A percentile compares a stretch with the other conserved stretches of the same genome.
These are phyloP conservation scores for Augochlorella aurata DNA, from an alignment of 2,888 invertebrate species.

Conservation along the genomic window DNA sequence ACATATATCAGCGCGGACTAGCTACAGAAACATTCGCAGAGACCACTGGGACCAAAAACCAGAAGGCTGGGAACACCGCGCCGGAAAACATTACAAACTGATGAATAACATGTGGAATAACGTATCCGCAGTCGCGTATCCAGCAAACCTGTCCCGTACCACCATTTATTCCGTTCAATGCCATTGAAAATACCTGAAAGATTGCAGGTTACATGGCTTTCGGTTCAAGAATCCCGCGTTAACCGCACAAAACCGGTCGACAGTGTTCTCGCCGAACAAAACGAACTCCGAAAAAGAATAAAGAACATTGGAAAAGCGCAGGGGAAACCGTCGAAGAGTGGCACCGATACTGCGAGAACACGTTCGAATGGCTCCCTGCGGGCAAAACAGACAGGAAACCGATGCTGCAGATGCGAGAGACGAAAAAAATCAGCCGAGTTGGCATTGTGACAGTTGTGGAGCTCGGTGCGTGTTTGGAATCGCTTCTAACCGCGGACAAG, in stretches of 20 bases:
- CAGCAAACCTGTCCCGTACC: no score
- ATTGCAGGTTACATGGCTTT: not conserved
- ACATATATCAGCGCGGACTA: no score
- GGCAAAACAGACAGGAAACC: constrained; percentile 1
- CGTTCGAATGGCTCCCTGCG: constrained; percentile 11
- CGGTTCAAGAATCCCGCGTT: not conserved
- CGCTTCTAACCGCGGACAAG: constrained; percentile 28
- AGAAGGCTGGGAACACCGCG: not conserved
- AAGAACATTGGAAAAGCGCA: not conserved
- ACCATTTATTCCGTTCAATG: not conserved
- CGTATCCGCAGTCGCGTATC: not conserved
- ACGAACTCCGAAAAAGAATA: not conserved
- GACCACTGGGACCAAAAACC: not conserved
- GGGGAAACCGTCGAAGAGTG: not conserved
- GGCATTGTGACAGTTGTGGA: not conserved
- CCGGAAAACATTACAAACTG: not conserved
- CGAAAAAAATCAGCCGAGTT: not conserved
- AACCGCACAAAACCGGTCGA: not conserved
- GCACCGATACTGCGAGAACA: constrained; percentile 23
- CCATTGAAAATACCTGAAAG: not conserved
- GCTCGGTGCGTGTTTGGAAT: constrained; percentile 14
- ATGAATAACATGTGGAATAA: not conserved
- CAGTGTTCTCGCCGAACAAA: not conserved
- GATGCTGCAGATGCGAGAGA: constrained; percentile 11
- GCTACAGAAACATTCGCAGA: no score